Evolutionary conservation across 30 jellyfish, hydroid and myxozoan species (phyloP).

Genomic region (Turritopsis rubra): DNA sequence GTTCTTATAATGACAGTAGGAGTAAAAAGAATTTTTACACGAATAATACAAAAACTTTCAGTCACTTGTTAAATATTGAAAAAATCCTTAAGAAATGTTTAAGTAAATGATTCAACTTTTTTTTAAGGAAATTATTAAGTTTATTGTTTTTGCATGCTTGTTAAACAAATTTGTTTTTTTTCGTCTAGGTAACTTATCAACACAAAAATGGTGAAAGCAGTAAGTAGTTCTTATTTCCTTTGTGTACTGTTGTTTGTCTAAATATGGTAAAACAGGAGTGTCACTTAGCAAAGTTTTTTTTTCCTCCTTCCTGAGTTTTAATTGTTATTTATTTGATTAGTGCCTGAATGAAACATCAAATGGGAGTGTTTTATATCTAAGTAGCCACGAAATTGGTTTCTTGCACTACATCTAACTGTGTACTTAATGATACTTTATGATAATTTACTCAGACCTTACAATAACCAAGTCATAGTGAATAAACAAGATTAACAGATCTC

Average conservation of each 20-base stretch:
- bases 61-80: no score
- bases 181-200: neutral
- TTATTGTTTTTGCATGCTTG: neutral
- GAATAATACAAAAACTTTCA: no score
- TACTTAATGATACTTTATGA: neutral
- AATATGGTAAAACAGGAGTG: slow-evolving; percentile 6
- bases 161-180: neutral
- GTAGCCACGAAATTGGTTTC: neutral
- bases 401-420: neutral
- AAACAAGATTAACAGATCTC: neutral
- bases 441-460: neutral
- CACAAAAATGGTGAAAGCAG: slow-evolving; percentile 11
- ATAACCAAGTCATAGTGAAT: neutral
- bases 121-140: neutral
- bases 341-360: neutral
- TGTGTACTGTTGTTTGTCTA: neutral
- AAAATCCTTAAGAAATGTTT: neutral
- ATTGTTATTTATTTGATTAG: neutral
- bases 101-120: neutral
- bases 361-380: neutral
- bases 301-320: neutral
- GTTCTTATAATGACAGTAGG: no score
- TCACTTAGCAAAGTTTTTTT: neutral
- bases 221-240: neutral
- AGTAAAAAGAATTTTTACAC: no score